A percentile compares a stretch with the other conserved stretches of the same genome.
These are phyloP conservation scores for Ferdinandea cuprea DNA, from an alignment of 2,888 invertebrate species.

Conservation along the genomic window DNA sequence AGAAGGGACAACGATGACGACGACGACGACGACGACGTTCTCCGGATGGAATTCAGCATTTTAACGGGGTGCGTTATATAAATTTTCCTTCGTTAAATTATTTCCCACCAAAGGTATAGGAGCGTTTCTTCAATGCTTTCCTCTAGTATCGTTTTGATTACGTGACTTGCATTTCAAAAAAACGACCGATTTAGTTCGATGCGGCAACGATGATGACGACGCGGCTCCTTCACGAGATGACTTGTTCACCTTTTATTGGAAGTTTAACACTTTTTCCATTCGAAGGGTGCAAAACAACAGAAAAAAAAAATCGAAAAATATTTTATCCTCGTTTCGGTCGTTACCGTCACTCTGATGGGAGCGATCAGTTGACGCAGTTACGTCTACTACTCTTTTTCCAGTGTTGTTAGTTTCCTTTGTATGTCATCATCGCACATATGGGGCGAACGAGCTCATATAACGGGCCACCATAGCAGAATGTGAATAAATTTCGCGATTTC, in stretches of 20 bases:
- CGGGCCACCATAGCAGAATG: conserved; percentile 32
- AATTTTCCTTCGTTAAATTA: conserved; percentile 13
- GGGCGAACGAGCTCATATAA: conserved; percentile 21
- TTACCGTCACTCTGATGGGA: conserved; percentile 32
- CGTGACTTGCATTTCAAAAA: conserved; percentile 65
- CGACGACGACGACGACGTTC: conserved; percentile 47
- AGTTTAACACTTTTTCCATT: conserved; percentile 49
- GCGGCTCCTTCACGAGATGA: conserved; percentile 31
- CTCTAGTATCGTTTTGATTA: conserved; percentile 68
- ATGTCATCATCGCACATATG: conserved; percentile 33
- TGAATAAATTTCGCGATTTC: conserved; percentile 61
- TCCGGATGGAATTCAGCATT: conserved; percentile 49
- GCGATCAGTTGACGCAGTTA: conserved; percentile 33
- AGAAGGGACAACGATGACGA: too few relatives aligned
- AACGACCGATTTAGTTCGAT: conserved; percentile 70
- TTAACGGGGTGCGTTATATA: conserved; percentile 33
- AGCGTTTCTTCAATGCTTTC: conserved; percentile 53
- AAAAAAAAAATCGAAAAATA: conserved; percentile 9
- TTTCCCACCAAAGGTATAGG: background rate
- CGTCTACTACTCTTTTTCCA: background rate
- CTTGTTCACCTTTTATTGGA: conserved; percentile 59
- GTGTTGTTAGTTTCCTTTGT: conserved; percentile 26
- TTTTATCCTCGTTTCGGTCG: conserved; percentile 20
- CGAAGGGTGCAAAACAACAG: too few relatives aligned
- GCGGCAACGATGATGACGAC: background rate